A percentile compares a stretch with the other conserved stretches of the same genome.
Evolutionary conservation across 2,113 vertebrate genomes (phyloP).

Genomic region (Australoheros scitulus): DNA sequence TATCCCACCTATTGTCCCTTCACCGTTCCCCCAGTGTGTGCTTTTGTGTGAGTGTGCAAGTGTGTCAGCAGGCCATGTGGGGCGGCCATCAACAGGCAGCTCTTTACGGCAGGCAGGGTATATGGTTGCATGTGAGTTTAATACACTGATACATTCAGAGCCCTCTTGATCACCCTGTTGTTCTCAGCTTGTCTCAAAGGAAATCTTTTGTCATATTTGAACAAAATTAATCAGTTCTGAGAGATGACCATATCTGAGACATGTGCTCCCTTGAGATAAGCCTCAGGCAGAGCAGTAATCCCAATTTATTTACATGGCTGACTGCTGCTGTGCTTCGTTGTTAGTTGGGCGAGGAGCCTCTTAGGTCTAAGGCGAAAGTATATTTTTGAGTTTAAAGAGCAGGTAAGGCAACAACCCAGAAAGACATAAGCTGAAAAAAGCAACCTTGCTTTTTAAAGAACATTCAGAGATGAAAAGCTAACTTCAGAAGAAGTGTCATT

Average conservation of each 20-base stretch:
- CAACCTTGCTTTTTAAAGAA: not conserved
- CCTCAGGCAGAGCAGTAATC: slow-evolving; percentile 31
- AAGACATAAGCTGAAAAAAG: not conserved
- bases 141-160: slow-evolving; percentile 31
- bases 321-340: slow-evolving; percentile 2
- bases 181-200: not conserved
- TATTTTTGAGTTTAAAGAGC: not conserved
- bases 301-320: slow-evolving; percentile 1
- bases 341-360: slow-evolving; percentile 10
- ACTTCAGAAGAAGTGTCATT: slow-evolving; percentile 12
- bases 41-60: not conserved
- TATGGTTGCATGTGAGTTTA: slow-evolving; percentile 61
- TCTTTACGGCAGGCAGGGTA: slow-evolving; percentile 40
- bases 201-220: not conserved
- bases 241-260: not conserved
- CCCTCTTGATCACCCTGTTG: not conserved
- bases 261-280: not conserved
- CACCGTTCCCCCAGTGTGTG: slow-evolving; percentile 21
- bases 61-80: slow-evolving; percentile 58
- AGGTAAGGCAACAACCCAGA: not conserved
- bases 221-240: not conserved
- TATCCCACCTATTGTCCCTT: slow-evolving; percentile 56
- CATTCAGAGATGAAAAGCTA: not conserved
- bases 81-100: slow-evolving; percentile 33
- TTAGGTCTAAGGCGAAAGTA: slow-evolving; percentile 8